A percentile compares a stretch with the other conserved stretches of the same genome.
phyloP scores from a whole-genome alignment of 64 coral and sea anemone genomes.

The Stichodactyla helianthus region DNA sequence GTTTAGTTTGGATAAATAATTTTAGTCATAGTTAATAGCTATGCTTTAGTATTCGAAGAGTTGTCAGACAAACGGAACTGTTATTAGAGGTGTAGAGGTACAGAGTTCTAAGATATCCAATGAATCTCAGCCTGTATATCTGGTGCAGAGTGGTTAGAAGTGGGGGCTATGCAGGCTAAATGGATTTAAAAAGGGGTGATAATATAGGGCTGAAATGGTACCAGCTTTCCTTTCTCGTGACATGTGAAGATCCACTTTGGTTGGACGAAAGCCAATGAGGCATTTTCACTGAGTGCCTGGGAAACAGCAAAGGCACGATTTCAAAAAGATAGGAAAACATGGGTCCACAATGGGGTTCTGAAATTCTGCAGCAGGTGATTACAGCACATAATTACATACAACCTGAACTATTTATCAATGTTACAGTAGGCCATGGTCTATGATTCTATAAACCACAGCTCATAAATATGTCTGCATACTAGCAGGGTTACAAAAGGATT shows the following conservation, averaged over 20 bases:
- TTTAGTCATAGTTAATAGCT: no score
- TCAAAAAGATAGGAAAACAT: neutral
- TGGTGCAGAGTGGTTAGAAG: no score
- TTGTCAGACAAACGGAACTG: no score
- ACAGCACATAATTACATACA: no score
- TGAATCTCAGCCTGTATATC: neutral
- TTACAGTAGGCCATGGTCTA: no score
- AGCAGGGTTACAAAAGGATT: no score
- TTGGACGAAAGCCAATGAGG: conserved; percentile 85
- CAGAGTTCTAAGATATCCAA: neutral
- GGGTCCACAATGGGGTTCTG: no score
- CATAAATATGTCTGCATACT: neutral
- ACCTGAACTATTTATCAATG: no score
- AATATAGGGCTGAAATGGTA: conserved; percentile 96
- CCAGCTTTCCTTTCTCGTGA: conserved; percentile 75
- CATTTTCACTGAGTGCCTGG: conserved; percentile 90
- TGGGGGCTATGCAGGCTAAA: no score
- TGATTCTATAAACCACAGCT: neutral
- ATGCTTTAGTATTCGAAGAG: no score
- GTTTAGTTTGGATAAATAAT: no score
- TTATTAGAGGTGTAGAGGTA: neutral
- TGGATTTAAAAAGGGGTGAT: conserved; percentile 39
- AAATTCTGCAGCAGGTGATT: no score
- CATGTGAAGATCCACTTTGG: conserved; percentile 97
- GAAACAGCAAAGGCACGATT: conserved; percentile 8